Conservation (phyloP, 2,888 invertebrate species). For the Mimumesa dahlbomi region DNA sequence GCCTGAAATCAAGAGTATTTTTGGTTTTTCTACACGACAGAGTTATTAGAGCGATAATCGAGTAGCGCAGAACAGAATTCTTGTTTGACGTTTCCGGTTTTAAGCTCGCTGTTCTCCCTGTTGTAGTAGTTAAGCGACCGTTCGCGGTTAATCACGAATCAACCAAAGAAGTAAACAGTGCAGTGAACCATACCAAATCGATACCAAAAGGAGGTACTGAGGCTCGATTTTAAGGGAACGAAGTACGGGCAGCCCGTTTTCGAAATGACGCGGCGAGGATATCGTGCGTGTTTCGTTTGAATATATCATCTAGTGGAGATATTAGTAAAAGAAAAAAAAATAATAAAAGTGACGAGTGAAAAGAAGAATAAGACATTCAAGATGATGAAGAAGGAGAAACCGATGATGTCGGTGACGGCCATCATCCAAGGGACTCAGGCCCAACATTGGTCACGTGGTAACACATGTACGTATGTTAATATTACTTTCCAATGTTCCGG, state of each 20-base stretch:
- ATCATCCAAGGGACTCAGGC: slow-evolving; percentile 86
- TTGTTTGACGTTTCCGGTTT: slow-evolving; percentile 11
- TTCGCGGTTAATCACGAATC: slow-evolving; percentile 42
- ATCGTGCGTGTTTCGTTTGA: slow-evolving; percentile 43
- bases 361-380: slow-evolving; percentile 65
- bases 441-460: slow-evolving; percentile 85
- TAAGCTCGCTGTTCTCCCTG: slow-evolving; percentile 16
- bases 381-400: slow-evolving; percentile 93
- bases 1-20: no score
- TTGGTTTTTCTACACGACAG: no score
- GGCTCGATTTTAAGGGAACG: slow-evolving; percentile 14
- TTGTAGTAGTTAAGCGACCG: slow-evolving; percentile 30
- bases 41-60: no score
- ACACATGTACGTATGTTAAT: slow-evolving; percentile 80
- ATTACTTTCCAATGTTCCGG: neutral
- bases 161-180: slow-evolving; percentile 58
- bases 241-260: slow-evolving; percentile 14
- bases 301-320: slow-evolving; percentile 9
- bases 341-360: slow-evolving; percentile 57
- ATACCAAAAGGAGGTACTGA: slow-evolving; percentile 57
- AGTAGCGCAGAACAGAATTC: no score
- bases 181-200: slow-evolving; percentile 64
- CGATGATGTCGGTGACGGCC: slow-evolving; percentile 92
- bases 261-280: slow-evolving; percentile 50
- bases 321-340: slow-evolving; percentile 12